These are phyloP conservation scores for Drosophila dives DNA, from an alignment of 2,888 invertebrate species.

Conservation along the genomic window DNA sequence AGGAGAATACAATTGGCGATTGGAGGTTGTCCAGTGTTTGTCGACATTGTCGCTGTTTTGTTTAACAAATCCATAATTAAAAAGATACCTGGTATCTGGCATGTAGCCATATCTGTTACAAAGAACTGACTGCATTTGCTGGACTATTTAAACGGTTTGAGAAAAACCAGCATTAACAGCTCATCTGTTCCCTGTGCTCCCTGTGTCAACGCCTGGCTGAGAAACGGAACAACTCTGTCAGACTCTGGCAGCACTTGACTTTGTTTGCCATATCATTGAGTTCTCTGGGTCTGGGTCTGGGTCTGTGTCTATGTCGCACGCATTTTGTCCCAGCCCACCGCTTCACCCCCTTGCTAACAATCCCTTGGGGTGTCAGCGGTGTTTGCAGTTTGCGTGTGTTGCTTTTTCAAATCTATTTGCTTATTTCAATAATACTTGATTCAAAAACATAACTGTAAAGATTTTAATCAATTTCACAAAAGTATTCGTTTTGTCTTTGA, in stretches of 20 bases:
- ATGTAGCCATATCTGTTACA: background rate
- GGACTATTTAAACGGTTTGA: background rate
- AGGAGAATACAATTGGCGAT: constrained; percentile 48
- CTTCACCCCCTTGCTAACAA: background rate
- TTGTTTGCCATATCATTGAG: constrained; percentile 66
- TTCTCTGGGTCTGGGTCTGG: constrained; percentile 20
- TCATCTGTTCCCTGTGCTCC: constrained; percentile 14
- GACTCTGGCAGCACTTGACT: constrained; percentile 61
- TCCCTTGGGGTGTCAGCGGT: constrained; percentile 34
- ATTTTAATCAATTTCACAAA: constrained; percentile 31
- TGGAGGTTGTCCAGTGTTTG: constrained; percentile 48
- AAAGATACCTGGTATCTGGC: constrained; percentile 38
- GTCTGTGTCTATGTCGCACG: constrained; percentile 10
- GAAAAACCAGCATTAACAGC: background rate
- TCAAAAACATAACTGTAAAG: constrained; percentile 27
- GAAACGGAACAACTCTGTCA: background rate
- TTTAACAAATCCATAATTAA: constrained; percentile 77
- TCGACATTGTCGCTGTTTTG: constrained; percentile 47
- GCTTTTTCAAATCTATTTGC: constrained; percentile 46
- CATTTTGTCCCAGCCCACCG: constrained; percentile 6
- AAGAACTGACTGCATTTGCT: background rate
- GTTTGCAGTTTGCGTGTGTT: constrained; percentile 30
- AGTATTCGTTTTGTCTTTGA: constrained; percentile 1
- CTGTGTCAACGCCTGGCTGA: constrained; percentile 8
- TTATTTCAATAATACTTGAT: constrained; percentile 49